Evolutionary conservation across 2,113 vertebrate species (phyloP).

Genomic region (Tichodroma muraria): DNA sequence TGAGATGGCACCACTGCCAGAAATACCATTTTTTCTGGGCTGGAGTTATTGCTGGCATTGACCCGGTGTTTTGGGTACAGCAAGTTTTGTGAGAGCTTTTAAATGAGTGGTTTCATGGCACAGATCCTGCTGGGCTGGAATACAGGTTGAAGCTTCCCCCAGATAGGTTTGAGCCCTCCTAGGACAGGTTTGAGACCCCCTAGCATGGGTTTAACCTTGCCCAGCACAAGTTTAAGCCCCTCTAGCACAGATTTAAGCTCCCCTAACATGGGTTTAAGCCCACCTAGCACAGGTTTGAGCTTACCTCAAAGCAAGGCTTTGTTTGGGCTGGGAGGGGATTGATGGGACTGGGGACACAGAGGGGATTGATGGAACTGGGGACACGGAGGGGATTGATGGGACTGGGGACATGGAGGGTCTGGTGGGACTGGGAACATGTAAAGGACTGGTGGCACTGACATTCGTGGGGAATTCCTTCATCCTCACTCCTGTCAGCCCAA

Average conservation of each 20-base stretch:
- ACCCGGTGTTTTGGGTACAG: background rate
- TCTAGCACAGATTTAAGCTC: background rate
- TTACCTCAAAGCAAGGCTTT: background rate
- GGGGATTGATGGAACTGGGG: background rate
- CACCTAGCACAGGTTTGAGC: background rate
- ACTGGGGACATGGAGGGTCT: background rate
- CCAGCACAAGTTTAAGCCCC: background rate
- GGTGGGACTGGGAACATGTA: fast-evolving
- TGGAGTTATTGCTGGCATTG: background rate
- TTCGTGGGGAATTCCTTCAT: background rate
- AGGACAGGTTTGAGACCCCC: background rate
- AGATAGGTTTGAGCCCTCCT: background rate
- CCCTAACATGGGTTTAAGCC: background rate
- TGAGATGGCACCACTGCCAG: background rate
- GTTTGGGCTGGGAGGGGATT: background rate
- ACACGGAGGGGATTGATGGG: fast-evolving
- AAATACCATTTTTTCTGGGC: background rate
- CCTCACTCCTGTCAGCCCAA: background rate
- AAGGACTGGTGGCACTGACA: background rate
- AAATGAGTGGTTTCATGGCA: background rate
- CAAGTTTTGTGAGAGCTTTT: background rate
- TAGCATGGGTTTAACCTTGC: background rate
- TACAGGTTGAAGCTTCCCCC: background rate
- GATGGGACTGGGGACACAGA: background rate
- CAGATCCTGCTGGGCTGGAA: background rate